A percentile compares a stretch with the other conserved stretches of the same genome.
These are phyloP conservation scores for Alloscopus bannaensis DNA, from an alignment of 2,888 invertebrate species.

Conservation along the genomic window DNA sequence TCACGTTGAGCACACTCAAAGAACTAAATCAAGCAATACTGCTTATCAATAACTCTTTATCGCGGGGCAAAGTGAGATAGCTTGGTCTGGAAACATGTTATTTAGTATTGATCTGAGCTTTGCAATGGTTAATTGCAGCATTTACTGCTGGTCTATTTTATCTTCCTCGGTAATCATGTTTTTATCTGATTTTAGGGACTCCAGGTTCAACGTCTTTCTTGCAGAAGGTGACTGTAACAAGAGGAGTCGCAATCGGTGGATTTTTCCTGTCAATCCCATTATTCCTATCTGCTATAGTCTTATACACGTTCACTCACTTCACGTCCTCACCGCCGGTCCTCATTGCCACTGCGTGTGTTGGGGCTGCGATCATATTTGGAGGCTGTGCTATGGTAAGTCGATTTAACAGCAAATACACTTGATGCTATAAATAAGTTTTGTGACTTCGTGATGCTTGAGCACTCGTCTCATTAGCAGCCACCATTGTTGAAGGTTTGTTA, in stretches of 20 bases:
- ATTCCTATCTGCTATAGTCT: conserved; percentile 72
- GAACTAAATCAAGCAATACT: too few species aligned
- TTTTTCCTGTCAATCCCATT: conserved; percentile 73
- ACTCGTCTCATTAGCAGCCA: conserved; percentile 11
- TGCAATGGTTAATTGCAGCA: too few species aligned
- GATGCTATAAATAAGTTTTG: conserved; percentile 21
- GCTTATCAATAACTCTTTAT: too few species aligned
- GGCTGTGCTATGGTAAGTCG: conserved; percentile 69
- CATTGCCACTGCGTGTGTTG: conserved; percentile 70
- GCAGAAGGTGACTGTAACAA: conserved; percentile 70
- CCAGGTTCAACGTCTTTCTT: conserved; percentile 72
- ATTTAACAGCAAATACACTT: not conserved
- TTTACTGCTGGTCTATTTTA: too few species aligned
- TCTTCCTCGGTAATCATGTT: conserved; percentile 2
- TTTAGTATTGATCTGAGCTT: too few species aligned
- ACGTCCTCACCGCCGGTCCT: conserved; percentile 70
- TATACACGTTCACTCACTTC: conserved; percentile 71
- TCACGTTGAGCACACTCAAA: too few species aligned
- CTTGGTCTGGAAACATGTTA: too few species aligned
- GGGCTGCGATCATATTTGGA: conserved; percentile 71
- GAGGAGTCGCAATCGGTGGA: conserved; percentile 71
- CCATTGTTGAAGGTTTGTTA: not conserved
- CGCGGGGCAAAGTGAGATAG: too few species aligned
- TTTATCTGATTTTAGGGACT: conserved; percentile 64
- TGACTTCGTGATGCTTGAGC: conserved; percentile 3